Evolutionary conservation across 1,140 invertebrate genomes (phyloP).

Genomic region (Pseudomyrmex pallidus): DNA sequence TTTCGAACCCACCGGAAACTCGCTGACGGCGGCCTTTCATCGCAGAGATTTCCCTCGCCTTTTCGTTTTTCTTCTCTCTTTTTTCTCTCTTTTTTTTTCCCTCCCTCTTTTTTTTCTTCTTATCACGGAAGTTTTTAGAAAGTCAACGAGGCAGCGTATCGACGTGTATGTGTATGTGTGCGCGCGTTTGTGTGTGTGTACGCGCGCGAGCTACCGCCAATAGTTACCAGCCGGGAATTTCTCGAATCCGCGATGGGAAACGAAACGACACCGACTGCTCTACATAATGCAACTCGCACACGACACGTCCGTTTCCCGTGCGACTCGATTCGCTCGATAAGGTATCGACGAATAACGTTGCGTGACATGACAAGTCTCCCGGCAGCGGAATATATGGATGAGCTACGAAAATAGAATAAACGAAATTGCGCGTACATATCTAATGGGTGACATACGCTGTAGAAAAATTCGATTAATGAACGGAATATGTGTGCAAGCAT

Average conservation of each 20-base stretch:
- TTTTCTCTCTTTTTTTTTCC: not conserved
- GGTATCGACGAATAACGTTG: conserved; percentile 58
- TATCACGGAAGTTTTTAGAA: conserved; percentile 53
- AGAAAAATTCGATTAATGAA: conserved; percentile 19
- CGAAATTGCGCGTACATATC: conserved; percentile 53
- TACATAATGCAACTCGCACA: conserved; percentile 24
- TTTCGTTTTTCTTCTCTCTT: conserved; percentile 3
- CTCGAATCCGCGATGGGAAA: conserved; percentile 40
- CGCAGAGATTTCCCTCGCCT: conserved; percentile 44
- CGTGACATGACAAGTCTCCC: conserved; percentile 58
- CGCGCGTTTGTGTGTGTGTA: not conserved
- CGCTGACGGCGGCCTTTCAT: conserved; percentile 69
- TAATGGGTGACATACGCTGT: conserved; percentile 36
- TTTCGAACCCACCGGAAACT: conserved; percentile 68
- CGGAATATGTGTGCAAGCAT: not conserved
- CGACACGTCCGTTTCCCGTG: conserved; percentile 42
- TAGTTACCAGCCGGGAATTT: conserved; percentile 58
- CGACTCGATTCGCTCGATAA: conserved; percentile 64
- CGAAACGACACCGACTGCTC: conserved; percentile 20
- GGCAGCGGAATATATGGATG: conserved; percentile 54
- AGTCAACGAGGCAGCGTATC: conserved; percentile 53
- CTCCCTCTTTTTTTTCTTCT: conserved; percentile 29
- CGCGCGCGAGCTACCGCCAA: not conserved
- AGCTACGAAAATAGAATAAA: conserved; percentile 61
- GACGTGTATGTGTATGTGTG: conserved; percentile 32